Evolutionary conservation across 2,888 invertebrate species (phyloP), one percentile per base, ranked within the genome.

Genomic region (Dicycla oo): DNA sequence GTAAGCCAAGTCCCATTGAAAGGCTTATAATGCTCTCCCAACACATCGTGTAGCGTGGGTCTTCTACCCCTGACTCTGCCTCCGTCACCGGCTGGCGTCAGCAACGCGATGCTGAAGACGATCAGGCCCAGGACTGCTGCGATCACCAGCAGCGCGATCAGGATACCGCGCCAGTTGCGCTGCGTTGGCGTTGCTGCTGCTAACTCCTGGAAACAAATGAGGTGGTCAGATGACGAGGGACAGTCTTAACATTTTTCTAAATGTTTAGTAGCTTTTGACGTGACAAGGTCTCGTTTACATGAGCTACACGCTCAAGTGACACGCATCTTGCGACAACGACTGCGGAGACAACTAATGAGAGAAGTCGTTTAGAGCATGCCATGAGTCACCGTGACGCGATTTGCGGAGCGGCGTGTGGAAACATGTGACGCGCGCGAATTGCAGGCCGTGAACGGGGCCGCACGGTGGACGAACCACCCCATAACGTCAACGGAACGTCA

Each of bases 81-180:
- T 1, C 97, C 98, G 88, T 98, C 97, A 47, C 97, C 97, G 0
- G 97, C 96, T 7, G 99, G 99, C 20, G 98, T 98, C 73, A 99
- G 97, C 80, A 99, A 96, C 56, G 99, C 97, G 90, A 99, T 98
- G 87, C 99, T 98, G 95, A 98, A 98, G 84, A 99, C 97, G 84
- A 99, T 99, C 87, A 99, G 97, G 62, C 98, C 98, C 87, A 98
- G 97, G 49, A 99, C 98, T 45, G 98, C 97, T 34, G 98, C 97
- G 86, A 99, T 99, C 85, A 99, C 99, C 88, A 99, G 96, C 79
- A 99, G 96, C 0, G 99, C 99, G 85, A 99, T 99, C 86, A 98
- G 97, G 88, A 99, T 99, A 26, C 99, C 99, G 58, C 98, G 97
- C 99, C 99, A 99, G 96, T 99, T 99, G 81, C 99, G 97, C 92